These are phyloP conservation scores for Lutjanus campechanus DNA, from an alignment of 2,797 vertebrate genomes.

Conservation along the genomic window DNA sequence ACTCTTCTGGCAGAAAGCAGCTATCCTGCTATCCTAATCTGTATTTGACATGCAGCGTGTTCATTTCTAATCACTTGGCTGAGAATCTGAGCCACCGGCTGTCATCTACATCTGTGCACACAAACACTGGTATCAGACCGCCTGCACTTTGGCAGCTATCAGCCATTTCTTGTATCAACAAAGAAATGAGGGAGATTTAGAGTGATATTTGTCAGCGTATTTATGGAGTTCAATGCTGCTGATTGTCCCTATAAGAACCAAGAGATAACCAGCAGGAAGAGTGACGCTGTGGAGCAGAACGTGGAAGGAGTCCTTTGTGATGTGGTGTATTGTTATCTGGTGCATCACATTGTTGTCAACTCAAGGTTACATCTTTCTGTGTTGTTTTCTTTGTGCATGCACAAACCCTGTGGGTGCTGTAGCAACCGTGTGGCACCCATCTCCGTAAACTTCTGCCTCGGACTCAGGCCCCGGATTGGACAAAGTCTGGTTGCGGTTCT, in stretches of 20 bases:
- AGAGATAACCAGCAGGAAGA: constrained; percentile 24
- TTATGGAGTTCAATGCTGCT: constrained; percentile 37
- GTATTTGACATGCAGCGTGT: constrained; percentile 57
- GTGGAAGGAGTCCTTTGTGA: not conserved
- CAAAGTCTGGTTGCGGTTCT: constrained; percentile 79
- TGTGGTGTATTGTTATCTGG: not conserved
- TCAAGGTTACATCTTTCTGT: constrained; percentile 26
- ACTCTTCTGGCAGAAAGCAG: constrained; percentile 21
- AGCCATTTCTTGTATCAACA: constrained; percentile 55
- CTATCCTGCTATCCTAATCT: constrained; percentile 39
- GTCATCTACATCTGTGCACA: constrained; percentile 73
- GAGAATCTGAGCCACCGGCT: constrained; percentile 59
- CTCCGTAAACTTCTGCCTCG: constrained; percentile 75
- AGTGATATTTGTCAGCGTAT: constrained; percentile 46
- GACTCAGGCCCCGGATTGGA: constrained; percentile 75
- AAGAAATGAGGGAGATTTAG: constrained; percentile 46
- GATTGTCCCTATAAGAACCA: constrained; percentile 16
- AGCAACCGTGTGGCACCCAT: constrained; percentile 79
- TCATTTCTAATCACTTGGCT: constrained; percentile 62
- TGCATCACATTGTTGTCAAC: constrained; percentile 16
- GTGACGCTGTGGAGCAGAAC: constrained; percentile 11
- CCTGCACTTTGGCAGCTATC: constrained; percentile 50
- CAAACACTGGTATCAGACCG: constrained; percentile 47
- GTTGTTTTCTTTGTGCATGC: constrained; percentile 20
- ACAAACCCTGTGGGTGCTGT: constrained; percentile 80